Evolutionary conservation across 23 tunicate genomes (phyloP), one percentile per base, ranked within the genome.

Genomic region (Halocynthia roretzi): DNA sequence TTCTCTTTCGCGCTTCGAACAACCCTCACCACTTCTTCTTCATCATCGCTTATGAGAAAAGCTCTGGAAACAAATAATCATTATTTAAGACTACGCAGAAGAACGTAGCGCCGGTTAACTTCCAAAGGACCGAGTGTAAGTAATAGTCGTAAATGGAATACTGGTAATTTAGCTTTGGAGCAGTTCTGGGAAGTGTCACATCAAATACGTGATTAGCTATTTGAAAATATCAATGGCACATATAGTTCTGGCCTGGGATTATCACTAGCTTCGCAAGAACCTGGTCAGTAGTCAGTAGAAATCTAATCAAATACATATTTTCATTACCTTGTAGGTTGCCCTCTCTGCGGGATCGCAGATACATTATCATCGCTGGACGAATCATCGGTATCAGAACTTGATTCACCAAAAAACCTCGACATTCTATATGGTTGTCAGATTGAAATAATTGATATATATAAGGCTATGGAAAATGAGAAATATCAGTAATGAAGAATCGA

Each of bases 331-430:
- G 78, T 50, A 8, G 71, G 14, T 50, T 74, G 78, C 14, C 8
- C 23, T 54, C 78, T 74, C 62, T 74, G 78, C 31, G 78, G 50
- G 5, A 53, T 64, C 0, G 78, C 31, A 8, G 63, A 23, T 18
- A 54, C 20, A 54, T 64, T 64, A 20, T 74, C 66, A 74, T 77
- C 71, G 75, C 71, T 62, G 14, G 81, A 62, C 6, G 90, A 71
- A 40, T 79, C 90, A 53, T 92, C 98, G 75, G 92, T 86, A 51
- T 92, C 98, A 54, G 84, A 77, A 75, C 98, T 92, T 17, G 92
- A 86, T 65, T 76, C 87, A 1, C 85, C 92, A 80, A 80, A 92
- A 68, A 92, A 92, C 51, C 88, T 86, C 10, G 98, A 92, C 91
- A 86, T 86, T 51, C 6, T 82, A 40, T 15, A 17, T 2, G 1